These are phyloP conservation scores for Sebastes diploproa DNA, from an alignment of 2,797 vertebrate species.

Conservation along the genomic window DNA sequence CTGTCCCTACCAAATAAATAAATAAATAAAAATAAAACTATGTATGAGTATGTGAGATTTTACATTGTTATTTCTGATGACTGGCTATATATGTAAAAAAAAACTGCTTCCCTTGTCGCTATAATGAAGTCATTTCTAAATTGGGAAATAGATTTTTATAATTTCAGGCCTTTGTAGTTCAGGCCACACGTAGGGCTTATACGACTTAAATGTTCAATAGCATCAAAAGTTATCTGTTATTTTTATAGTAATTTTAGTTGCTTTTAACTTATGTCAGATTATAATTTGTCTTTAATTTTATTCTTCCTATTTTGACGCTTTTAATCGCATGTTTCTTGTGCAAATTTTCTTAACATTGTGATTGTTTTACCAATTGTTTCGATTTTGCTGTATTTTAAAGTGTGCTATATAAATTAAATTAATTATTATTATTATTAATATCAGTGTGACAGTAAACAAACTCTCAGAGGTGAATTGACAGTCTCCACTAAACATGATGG, in stretches of 20 bases:
- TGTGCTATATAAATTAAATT: too few relatives aligned
- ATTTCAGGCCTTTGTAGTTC: neutral
- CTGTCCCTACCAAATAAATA: too few relatives aligned
- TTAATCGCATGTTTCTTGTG: too few relatives aligned
- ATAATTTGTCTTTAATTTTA: too few relatives aligned
- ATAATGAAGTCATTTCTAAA: neutral
- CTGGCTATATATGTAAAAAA: neutral
- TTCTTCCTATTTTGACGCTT: too few relatives aligned
- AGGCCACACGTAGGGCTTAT: accelerated
- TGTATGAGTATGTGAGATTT: neutral
- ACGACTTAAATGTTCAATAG: neutral
- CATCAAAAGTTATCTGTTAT: neutral
- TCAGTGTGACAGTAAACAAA: neutral
- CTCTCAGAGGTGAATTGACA: neutral
- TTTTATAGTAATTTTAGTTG: too few relatives aligned
- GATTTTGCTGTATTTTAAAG: too few relatives aligned
- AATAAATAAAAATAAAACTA: neutral
- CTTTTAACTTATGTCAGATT: too few relatives aligned
- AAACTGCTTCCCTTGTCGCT: neutral
- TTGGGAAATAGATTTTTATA: neutral
- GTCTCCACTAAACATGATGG: neutral
- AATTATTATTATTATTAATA: too few relatives aligned
- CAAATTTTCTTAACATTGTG: too few relatives aligned
- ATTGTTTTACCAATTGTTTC: too few relatives aligned
- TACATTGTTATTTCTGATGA: neutral